A percentile compares a stretch with the other conserved stretches of the same genome.
Conservation (phyloP, 2,113 vertebrate genomes). For the Enhydra lutris region DNA sequence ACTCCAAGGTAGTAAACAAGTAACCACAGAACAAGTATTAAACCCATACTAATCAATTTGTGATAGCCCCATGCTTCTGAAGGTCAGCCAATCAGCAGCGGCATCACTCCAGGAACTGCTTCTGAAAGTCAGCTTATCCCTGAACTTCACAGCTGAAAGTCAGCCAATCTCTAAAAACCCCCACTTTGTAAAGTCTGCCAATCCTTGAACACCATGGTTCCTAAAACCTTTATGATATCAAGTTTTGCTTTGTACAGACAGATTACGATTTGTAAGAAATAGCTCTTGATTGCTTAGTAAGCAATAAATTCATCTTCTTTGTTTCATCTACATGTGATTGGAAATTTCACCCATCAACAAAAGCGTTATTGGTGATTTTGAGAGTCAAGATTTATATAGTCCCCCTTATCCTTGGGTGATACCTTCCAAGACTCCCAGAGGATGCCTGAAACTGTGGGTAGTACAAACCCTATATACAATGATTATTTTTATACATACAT, state of each 20-base stretch:
- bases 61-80: neutral
- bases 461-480: neutral
- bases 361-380: neutral
- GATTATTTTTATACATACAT: neutral
- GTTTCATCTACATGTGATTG: neutral
- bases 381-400: neutral
- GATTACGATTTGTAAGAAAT: neutral
- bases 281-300: neutral
- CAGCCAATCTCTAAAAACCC: neutral
- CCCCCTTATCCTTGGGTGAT: neutral
- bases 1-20: constrained; percentile 45
- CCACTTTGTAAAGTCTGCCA: neutral
- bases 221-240: constrained; percentile 2
- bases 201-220: neutral
- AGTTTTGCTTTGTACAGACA: neutral
- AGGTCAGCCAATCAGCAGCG: constrained; percentile 16
- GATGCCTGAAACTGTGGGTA: neutral
- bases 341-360: constrained; percentile 13
- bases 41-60: constrained; percentile 12
- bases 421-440: neutral
- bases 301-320: neutral
- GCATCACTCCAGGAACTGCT: neutral
- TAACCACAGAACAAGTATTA: constrained; percentile 41
- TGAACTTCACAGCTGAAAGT: neutral
- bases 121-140: neutral